These are phyloP conservation scores for Norana najaformis DNA, from an alignment of 2,888 invertebrate species.

Conservation along the genomic window DNA sequence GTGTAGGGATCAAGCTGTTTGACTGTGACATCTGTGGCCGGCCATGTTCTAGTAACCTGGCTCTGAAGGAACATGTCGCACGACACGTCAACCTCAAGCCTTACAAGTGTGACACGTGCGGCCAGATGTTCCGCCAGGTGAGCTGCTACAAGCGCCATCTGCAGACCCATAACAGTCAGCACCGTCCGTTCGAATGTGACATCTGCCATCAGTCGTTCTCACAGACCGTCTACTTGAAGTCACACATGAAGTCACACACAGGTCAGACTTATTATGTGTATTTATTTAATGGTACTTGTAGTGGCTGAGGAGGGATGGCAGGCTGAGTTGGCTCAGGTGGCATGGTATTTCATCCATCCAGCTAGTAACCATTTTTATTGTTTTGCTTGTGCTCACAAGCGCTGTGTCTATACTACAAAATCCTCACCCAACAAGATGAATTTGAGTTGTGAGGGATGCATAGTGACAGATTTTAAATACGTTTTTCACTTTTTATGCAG, in stretches of 20 bases:
- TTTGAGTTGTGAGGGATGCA: too few relatives aligned
- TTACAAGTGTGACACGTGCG: slow-evolving; percentile 52
- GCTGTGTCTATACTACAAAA: too few relatives aligned
- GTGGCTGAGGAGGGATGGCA: too few relatives aligned
- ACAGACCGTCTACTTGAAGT: slow-evolving; percentile 56
- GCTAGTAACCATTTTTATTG: too few relatives aligned
- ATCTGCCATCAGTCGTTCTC: slow-evolving; percentile 53
- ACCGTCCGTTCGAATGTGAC: slow-evolving; percentile 51
- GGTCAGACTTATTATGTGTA: slow-evolving; percentile 43
- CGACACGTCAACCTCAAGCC: slow-evolving; percentile 52
- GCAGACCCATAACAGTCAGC: slow-evolving; percentile 50
- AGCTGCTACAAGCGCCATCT: slow-evolving; percentile 54
- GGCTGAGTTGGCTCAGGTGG: too few relatives aligned
- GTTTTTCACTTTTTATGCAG: slow-evolving; percentile 41
- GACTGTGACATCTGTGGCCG: slow-evolving; percentile 54
- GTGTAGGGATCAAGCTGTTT: slow-evolving; percentile 57
- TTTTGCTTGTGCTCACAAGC: too few relatives aligned
- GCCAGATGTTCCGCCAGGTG: slow-evolving; percentile 53
- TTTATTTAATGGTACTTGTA: too few relatives aligned
- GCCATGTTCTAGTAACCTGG: slow-evolving; percentile 55
- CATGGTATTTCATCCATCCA: too few relatives aligned
- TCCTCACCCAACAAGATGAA: too few relatives aligned
- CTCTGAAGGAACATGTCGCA: slow-evolving; percentile 56
- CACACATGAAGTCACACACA: slow-evolving; percentile 57
- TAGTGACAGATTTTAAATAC: neutral